Evolutionary conservation across 2,888 invertebrate genomes (phyloP), one percentile per base, ranked within the genome.

Genomic region (Drosophila incognita): DNA sequence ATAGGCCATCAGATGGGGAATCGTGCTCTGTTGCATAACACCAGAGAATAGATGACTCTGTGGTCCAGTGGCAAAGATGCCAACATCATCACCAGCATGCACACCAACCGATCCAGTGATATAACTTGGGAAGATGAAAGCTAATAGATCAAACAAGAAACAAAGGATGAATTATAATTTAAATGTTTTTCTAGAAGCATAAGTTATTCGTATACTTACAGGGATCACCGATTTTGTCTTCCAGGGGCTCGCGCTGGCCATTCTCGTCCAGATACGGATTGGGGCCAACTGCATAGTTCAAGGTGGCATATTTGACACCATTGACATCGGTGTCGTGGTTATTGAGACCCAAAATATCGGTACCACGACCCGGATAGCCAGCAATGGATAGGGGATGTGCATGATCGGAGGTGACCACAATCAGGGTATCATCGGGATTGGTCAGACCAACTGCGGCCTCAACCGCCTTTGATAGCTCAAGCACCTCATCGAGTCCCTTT

Each of bases 361-460:
- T 81, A 21, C 88, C 82, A 18, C 87, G 79, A 21, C 75, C 93
- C 24, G 96, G 95, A 90, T 97, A 97, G 0, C 97, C 97, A 57
- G 95, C 95, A 62, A 96, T 95, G 8, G 95, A 95, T 95, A 97
- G 95, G 0, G 96, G 96, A 90, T 97, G 97, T 1, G 96, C 95
- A 88, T 97, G 97, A 91, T 97, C 97, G 2, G 97, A 94, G 0
- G 97, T 97, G 4, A 97, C 97, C 0, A 98, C 94, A 6, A 97
- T 94, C 15, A 98, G 92, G 0, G 98, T 98, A 31, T 98, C 96
- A 0, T 95, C 93, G 0, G 92, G 91, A 74, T 94, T 92, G 0
- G 96, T 95, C 91, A 96, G 91, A 29, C 94, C 91, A 42, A 94
- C 57, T 0, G 97, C 96, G 57, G 93, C 93, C 86, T 95, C 92